A percentile compares a stretch with the other conserved stretches of the same genome.
phyloP scores from a whole-genome alignment of 2,797 vertebrate genomes.

The Phrynocephalus guinanensis region DNA sequence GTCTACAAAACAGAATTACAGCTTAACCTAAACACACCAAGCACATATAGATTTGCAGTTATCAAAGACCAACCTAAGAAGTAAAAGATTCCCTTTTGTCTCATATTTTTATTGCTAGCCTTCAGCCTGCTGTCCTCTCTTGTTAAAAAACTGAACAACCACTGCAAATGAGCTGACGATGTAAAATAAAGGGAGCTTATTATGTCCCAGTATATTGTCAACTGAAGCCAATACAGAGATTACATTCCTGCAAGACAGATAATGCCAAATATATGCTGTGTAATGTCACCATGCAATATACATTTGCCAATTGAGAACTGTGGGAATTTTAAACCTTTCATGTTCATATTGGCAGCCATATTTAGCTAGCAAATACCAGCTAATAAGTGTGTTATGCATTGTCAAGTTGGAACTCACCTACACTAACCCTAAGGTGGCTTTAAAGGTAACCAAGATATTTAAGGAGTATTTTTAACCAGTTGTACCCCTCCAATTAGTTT shows the following conservation, averaged over 20 bases:
- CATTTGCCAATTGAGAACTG: background rate
- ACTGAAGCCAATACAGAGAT: too few relatives aligned
- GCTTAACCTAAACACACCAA: constrained; percentile 27
- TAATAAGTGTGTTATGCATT: too few relatives aligned
- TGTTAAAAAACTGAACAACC: background rate
- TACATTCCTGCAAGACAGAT: background rate
- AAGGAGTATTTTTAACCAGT: too few relatives aligned
- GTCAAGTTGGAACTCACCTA: too few relatives aligned
- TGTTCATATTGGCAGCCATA: too few relatives aligned
- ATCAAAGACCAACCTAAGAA: background rate
- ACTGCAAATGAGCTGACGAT: background rate
- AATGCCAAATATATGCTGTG: background rate
- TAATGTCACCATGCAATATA: background rate
- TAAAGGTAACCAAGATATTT: too few relatives aligned
- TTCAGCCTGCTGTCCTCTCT: background rate
- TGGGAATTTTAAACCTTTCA: background rate
- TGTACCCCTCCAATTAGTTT: too few relatives aligned
- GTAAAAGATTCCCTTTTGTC: background rate
- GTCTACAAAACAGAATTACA: constrained; percentile 76
- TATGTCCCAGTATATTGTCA: background rate
- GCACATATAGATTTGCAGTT: background rate
- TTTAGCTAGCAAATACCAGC: too few relatives aligned
- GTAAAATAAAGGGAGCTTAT: background rate
- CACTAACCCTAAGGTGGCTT: too few relatives aligned
- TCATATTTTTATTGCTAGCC: background rate